These are phyloP conservation scores for Antedon mediterranea DNA, from an alignment of 53 echinoderm and acorn worm genomes.

Conservation along the genomic window DNA sequence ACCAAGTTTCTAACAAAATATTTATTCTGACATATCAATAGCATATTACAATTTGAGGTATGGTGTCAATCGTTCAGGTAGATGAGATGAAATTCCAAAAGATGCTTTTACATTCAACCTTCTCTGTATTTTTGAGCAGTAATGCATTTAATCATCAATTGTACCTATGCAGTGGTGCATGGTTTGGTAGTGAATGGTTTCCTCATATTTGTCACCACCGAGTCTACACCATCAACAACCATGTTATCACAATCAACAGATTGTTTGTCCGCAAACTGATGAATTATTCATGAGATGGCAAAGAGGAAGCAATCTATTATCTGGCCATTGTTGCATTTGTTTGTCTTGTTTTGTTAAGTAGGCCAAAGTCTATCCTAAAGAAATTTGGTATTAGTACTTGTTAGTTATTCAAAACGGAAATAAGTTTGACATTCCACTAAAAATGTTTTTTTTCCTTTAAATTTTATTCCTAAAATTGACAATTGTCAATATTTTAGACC, in stretches of 20 bases:
- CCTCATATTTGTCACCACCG: neutral
- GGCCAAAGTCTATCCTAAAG: neutral
- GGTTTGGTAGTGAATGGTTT: neutral
- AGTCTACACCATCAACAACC: neutral
- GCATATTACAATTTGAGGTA: too few species aligned
- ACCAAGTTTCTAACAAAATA: too few species aligned
- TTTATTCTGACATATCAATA: too few species aligned
- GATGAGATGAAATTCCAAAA: neutral
- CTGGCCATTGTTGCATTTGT: neutral
- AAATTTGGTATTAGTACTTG: neutral
- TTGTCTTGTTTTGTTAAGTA: neutral
- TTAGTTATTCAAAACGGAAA: too few species aligned
- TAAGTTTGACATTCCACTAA: too few species aligned
- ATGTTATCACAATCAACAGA: neutral
- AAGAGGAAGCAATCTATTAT: neutral
- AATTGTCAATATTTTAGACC: too few species aligned
- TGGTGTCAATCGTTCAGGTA: neutral
- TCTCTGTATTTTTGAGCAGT: neutral
- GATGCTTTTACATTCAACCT: neutral
- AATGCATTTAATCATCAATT: neutral
- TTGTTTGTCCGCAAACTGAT: neutral
- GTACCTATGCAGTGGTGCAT: neutral
- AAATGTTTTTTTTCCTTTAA: too few species aligned
- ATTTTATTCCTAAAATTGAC: too few species aligned
- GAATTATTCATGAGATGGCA: neutral